These are phyloP conservation scores for Meleagris gallopavo DNA, from an alignment of 2,113 vertebrate genomes.

Conservation along the genomic window DNA sequence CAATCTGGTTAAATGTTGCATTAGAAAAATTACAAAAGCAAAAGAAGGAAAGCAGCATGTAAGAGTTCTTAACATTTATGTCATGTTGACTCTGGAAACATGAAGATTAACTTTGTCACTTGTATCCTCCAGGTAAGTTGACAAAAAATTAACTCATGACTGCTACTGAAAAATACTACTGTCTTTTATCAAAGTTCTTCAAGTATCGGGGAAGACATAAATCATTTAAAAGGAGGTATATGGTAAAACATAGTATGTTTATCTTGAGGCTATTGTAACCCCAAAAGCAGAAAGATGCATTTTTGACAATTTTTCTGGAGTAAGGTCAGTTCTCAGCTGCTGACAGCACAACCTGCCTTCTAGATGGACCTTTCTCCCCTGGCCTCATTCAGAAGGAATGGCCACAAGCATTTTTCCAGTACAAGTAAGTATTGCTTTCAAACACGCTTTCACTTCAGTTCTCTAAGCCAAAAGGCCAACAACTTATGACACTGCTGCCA, in stretches of 20 bases:
- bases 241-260: background rate
- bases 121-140: constrained; percentile 13
- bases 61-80: constrained; percentile 65
- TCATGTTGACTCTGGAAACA: constrained; percentile 41
- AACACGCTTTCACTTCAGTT: background rate
- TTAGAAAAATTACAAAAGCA: background rate
- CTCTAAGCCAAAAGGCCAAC: background rate
- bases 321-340: background rate
- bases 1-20: background rate
- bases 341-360: background rate
- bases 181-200: background rate
- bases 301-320: background rate
- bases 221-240: background rate
- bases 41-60: background rate
- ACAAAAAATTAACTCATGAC: background rate
- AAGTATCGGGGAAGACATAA: background rate
- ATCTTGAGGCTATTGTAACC: background rate
- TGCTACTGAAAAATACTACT: constrained; percentile 2
- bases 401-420: background rate
- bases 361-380: no score
- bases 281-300: background rate
- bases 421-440: background rate
- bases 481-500: background rate
- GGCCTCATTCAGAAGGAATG: background rate
- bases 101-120: constrained; percentile 33